Evolutionary conservation across 2,113 vertebrate species (phyloP), one percentile per base, ranked within the genome.

Genomic region (Zosterops lateralis): DNA sequence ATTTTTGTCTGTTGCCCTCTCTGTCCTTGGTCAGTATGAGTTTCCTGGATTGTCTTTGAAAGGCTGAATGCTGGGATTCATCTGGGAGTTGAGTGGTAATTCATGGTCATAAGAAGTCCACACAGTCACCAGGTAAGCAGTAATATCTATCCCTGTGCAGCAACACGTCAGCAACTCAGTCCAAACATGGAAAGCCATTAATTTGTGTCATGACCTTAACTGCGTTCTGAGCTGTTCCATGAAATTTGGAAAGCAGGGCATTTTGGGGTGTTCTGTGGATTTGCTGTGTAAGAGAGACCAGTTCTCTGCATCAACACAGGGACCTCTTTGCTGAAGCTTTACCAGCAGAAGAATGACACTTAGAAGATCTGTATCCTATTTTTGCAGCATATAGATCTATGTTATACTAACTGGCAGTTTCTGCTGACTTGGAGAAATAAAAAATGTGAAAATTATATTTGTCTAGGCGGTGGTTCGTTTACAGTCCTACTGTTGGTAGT

Each of bases 121-220:
- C 90, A 51, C 57, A 91, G 93, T 89, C 91, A 90, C 95, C 95
- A 95, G 93, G 96, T 96, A 92, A 92, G 95, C 71, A 95, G 85
- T 72, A 79, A 67, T 71, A 84, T 70, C 93, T n/a, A 29, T 85
- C 84, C 65, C 95, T 82, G 66, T 84, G 92, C 89, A 87, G 90
- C 90, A 95, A 36, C 47, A 25, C 85, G 70, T 28, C 67, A 95
- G 62, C 51, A 85, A 54, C 84, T 96, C 88, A 84, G 12, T 80
- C 75, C 92, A 84, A 88, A 74, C 78, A 62, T 93, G 68, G 93
- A 62, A 93, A 96, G 44, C 68, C 50, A 48, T 87, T 19, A 29
- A 50, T 65, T 72, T 51, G 10, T 88, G 6, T 71, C 4, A 6
- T 62, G 32, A 47, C 13, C 14, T 26, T 71, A 56, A 29, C 22